Conservation (phyloP, 2,888 invertebrate genomes). For the Cecidostiba fungosa region DNA sequence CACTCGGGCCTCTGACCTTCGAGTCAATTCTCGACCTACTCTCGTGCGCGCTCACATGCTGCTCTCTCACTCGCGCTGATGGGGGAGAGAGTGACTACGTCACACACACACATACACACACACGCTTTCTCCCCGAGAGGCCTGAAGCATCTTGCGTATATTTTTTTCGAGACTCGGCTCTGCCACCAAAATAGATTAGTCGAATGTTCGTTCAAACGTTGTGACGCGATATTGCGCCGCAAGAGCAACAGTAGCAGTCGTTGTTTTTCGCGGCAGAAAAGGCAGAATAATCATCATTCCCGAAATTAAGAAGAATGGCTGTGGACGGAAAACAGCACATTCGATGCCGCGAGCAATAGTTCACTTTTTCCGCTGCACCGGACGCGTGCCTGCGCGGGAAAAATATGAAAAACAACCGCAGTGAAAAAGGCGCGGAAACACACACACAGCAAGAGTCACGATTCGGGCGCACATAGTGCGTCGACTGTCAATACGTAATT, state of each 20-base stretch:
- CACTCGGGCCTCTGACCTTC: constrained; percentile 69
- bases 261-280: constrained; percentile 13
- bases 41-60: constrained; percentile 46
- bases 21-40: constrained; percentile 64
- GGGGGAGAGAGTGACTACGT: neutral
- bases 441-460: constrained; percentile 18
- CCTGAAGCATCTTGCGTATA: constrained; percentile 34
- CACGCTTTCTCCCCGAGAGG: constrained; percentile 41
- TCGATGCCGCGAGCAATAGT: constrained; percentile 48
- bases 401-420: constrained; percentile 53
- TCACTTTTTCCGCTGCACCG: constrained; percentile 33
- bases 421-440: neutral
- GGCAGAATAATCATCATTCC: constrained; percentile 18
- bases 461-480: constrained; percentile 35
- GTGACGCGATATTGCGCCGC: neutral
- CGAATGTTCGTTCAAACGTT: constrained; percentile 1
- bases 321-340: constrained; percentile 36
- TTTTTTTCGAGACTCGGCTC: constrained; percentile 41
- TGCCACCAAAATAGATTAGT: constrained; percentile 46
- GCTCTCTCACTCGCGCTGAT: constrained; percentile 16
- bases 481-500: constrained; percentile 72
- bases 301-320: constrained; percentile 55
- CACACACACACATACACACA: neutral
- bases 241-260: neutral
- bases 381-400: constrained; percentile 14